Evolutionary conservation across 2,797 vertebrate genomes (phyloP).

Genomic region (Okamejei kenojei): DNA sequence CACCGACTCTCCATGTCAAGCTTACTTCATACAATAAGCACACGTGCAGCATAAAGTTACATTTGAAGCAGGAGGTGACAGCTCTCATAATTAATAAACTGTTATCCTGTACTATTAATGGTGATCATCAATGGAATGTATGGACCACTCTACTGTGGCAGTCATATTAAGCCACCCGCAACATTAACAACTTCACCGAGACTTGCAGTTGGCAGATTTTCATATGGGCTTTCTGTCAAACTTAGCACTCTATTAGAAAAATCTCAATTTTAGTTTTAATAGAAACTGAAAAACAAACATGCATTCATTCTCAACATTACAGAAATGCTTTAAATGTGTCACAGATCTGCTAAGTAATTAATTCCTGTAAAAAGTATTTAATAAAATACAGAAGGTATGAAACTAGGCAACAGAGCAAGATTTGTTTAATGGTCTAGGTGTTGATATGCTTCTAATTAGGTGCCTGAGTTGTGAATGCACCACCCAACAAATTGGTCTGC

Average conservation of each 20-base stretch:
- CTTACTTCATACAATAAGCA: not conserved
- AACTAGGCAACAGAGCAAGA: not conserved
- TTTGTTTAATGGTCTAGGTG: too few relatives aligned
- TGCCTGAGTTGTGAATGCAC: too few relatives aligned
- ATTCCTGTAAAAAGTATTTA: not conserved
- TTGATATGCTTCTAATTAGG: too few relatives aligned
- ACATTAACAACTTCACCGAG: not conserved
- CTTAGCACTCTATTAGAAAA: not conserved
- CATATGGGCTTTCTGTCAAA: not conserved
- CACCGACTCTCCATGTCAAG: not conserved
- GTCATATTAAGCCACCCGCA: not conserved
- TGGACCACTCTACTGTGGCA: not conserved
- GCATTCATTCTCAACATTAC: not conserved
- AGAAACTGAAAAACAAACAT: not conserved
- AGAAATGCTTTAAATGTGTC: not conserved
- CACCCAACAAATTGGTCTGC: too few relatives aligned
- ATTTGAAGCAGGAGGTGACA: not conserved
- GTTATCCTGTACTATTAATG: not conserved
- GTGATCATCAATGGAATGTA: not conserved
- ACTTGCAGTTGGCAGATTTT: not conserved
- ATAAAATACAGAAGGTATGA: not conserved
- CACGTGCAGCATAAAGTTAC: not conserved
- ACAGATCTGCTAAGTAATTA: not conserved
- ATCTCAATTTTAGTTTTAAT: not conserved
- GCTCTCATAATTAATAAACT: not conserved